phyloP scores from a whole-genome alignment of 2,797 vertebrate species.

The Notolepis coatsorum region DNA sequence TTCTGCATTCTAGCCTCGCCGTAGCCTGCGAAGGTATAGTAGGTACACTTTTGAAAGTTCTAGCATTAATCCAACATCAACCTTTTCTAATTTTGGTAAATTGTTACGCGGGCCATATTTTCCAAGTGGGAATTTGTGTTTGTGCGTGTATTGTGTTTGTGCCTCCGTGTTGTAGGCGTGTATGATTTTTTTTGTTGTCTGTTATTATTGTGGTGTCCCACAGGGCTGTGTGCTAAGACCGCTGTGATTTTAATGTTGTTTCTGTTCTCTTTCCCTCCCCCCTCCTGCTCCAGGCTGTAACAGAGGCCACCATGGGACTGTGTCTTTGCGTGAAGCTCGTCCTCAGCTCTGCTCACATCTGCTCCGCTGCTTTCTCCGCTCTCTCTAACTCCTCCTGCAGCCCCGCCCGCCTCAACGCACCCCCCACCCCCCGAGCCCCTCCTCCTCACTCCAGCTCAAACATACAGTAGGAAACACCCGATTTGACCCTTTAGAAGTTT shows the following conservation, averaged over 20 bases:
- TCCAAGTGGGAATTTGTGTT: background rate
- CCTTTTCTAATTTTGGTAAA: background rate
- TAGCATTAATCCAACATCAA: background rate
- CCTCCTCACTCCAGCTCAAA: constrained; percentile 42
- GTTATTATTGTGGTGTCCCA: constrained; percentile 47
- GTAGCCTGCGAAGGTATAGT: background rate
- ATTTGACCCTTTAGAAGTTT: constrained; percentile 73
- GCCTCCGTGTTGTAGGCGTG: background rate
- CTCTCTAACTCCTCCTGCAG: constrained; percentile 36
- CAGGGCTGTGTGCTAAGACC: constrained; percentile 40
- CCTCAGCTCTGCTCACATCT: constrained; percentile 75
- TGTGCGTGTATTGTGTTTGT: background rate
- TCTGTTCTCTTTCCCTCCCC: constrained; percentile 67
- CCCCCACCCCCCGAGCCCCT: constrained; percentile 19
- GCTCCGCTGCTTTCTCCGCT: constrained; percentile 53
- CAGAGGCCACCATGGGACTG: constrained; percentile 70
- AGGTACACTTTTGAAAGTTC: background rate
- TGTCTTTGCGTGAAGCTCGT: constrained; percentile 77
- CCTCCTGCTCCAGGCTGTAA: constrained; percentile 88
- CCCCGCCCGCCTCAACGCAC: constrained; percentile 51
- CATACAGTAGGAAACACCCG: constrained; percentile 41
- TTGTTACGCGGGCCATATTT: background rate
- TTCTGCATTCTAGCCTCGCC: constrained; percentile 8
- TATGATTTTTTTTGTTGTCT: constrained; percentile 4
- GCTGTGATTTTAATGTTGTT: constrained; percentile 60